Percentiles rank a stretch among this genome's conserved stretches.
phyloP scores from a whole-genome alignment of 2,113 vertebrate species.

The Lates calcarifer region DNA sequence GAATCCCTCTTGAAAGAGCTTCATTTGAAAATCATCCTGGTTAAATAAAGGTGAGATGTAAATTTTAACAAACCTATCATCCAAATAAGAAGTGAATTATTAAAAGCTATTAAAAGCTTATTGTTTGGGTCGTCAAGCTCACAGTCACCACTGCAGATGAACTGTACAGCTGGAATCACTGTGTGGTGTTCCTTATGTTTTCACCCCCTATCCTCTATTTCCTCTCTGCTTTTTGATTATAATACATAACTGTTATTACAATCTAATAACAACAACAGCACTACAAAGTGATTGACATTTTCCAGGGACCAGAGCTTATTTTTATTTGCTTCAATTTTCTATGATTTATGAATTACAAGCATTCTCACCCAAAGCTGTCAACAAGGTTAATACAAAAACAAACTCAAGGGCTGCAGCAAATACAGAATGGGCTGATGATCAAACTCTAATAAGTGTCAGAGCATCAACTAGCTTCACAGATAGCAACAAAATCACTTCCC shows the following conservation, averaged over 20 bases:
- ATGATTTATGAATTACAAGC: neutral
- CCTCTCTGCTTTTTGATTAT: neutral
- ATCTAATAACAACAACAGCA: neutral
- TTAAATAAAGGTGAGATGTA: slow-evolving; percentile 1
- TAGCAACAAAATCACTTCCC: neutral
- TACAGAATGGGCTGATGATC: neutral
- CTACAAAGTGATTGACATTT: neutral
- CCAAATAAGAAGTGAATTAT: neutral
- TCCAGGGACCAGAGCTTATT: neutral
- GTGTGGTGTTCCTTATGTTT: too few species aligned
- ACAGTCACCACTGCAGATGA: too few species aligned
- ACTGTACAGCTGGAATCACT: too few species aligned
- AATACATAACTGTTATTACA: neutral
- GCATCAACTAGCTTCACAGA: neutral
- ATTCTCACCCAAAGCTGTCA: neutral
- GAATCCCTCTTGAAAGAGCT: neutral
- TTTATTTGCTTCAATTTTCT: slow-evolving; percentile 5
- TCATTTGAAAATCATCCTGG: neutral
- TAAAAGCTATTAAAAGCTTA: neutral
- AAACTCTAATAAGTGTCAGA: neutral
- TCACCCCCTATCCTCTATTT: neutral
- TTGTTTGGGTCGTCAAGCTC: neutral
- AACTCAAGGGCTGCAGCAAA: neutral
- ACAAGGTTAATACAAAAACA: neutral
- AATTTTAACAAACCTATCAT: neutral